Evolutionary conservation across 2,888 invertebrate species (phyloP), one percentile per base, ranked within the genome.

Genomic region (Nipponacmea schrenckii): DNA sequence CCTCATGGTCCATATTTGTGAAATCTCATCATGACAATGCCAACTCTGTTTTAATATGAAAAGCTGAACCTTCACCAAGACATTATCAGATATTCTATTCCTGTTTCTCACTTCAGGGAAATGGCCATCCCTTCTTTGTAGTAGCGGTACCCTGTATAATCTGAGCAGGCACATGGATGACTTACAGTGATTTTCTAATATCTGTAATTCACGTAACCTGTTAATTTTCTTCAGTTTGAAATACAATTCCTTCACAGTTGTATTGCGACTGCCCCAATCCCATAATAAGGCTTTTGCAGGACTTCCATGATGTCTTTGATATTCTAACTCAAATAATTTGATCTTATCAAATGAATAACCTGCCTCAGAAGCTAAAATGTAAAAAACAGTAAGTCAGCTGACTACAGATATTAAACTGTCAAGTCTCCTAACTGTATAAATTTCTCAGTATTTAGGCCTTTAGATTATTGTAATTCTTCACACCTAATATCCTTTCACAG

Each of bases 261-360:
- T 77, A 69, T 81, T 82, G 20, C 77, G 73, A 24, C 80, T 74
- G 2, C 83, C 84, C 80, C 82, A 82, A 73, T 85, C 84, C 79
- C 80, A 77, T 20, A 85, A 71, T 24, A 85, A 67, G 46, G 77
- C 74, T 64, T 75, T 78, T 2, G 81, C 79, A 4, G 85, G 84
- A 66, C 84, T 84, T 15, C 81, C 82, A 69, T 78, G 72, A 48
- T 70, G 68, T 15, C 78, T 72, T 17, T 72, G 67, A 7, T 71
- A 73, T 64, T 81, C 82, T 67, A 80, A 70, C 62, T 80, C 82
- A 76, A 85, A 80, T 8, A 72, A 72, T 31, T 78, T 77, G 0
- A 85, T 81, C 15, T 79, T 72, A 26, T 79, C 76, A 39, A 78
- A 78, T 2, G 81, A 77, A 74, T 80, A 85, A 0, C 81, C 82